phyloP scores from a whole-genome alignment of 2,797 vertebrate species.

The Siniperca undulata region DNA sequence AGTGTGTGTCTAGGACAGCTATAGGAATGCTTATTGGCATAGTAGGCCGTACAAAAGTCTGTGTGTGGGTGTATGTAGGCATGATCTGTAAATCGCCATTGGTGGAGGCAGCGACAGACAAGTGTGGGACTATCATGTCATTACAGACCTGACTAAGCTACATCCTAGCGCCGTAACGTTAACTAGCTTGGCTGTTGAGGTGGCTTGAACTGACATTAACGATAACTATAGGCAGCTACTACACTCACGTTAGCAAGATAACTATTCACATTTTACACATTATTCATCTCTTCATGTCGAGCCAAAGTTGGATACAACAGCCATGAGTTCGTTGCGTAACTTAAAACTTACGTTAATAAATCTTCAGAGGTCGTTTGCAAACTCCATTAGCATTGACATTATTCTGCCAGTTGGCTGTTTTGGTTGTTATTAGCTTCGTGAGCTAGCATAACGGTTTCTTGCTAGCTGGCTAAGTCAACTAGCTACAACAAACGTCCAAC shows the following conservation, averaged over 20 bases:
- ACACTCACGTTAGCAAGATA: not conserved
- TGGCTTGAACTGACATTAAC: not conserved
- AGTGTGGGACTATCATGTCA: not conserved
- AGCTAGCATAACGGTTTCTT: conserved; percentile 41
- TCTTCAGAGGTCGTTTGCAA: not conserved
- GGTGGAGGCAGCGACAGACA: not conserved
- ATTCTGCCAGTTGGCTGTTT: conserved; percentile 14
- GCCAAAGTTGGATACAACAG: not conserved
- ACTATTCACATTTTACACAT: not conserved
- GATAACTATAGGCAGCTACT: not conserved
- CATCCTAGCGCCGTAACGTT: not conserved
- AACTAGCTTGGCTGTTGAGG: not conserved
- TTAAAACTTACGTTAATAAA: conserved; percentile 8
- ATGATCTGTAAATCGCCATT: not conserved
- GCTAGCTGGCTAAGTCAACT: conserved; percentile 1
- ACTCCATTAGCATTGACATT: not conserved
- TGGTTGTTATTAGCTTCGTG: conserved; percentile 45
- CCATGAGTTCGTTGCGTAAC: not conserved
- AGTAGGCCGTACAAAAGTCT: not conserved
- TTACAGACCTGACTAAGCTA: not conserved
- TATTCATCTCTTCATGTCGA: not conserved
- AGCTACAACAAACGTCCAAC: not conserved
- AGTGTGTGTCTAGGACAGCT: not conserved
- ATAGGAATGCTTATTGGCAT: not conserved
- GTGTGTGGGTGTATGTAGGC: not conserved